These are phyloP conservation scores for Halcyon leucocephala DNA, from an alignment of 2,797 vertebrate genomes.

Conservation along the genomic window DNA sequence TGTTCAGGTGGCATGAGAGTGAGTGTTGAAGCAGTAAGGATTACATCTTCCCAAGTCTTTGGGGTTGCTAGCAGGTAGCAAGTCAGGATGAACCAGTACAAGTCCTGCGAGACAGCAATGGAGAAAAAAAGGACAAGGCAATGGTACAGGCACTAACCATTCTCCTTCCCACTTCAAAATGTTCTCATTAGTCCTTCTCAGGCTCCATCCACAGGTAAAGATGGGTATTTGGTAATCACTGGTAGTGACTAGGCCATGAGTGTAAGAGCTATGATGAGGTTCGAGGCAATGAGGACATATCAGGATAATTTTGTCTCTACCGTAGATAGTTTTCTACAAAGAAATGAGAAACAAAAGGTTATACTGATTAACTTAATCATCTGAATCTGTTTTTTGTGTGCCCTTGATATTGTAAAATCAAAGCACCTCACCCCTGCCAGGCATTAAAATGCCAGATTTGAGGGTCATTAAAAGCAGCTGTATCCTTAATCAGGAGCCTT, in stretches of 20 bases:
- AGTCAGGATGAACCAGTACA: not conserved
- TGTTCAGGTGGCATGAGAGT: not conserved
- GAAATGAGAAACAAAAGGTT: slow-evolving; percentile 28
- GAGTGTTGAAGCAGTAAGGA: not conserved
- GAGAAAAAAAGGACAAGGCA: not conserved
- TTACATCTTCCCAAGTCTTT: not conserved
- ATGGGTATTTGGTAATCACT: not conserved
- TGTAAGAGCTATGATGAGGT: not conserved
- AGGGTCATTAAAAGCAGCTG: slow-evolving; percentile 45
- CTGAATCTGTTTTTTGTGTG: slow-evolving; percentile 22
- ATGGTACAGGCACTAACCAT: not conserved
- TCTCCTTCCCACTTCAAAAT: not conserved
- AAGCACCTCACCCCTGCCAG: not conserved
- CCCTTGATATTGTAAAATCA: slow-evolving; percentile 17
- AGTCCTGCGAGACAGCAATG: not conserved
- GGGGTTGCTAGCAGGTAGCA: not conserved
- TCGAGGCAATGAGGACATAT: not conserved
- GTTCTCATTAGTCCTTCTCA: not conserved
- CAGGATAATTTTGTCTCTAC: not conserved
- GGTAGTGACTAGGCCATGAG: not conserved
- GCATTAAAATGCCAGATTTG: not conserved
- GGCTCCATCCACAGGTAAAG: not conserved
- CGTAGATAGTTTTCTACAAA: slow-evolving; percentile 7
- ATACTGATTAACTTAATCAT: slow-evolving; percentile 34
- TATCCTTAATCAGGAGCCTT: not conserved